phyloP scores from a whole-genome alignment of 1,140 invertebrate species.

The Euura lappo region DNA sequence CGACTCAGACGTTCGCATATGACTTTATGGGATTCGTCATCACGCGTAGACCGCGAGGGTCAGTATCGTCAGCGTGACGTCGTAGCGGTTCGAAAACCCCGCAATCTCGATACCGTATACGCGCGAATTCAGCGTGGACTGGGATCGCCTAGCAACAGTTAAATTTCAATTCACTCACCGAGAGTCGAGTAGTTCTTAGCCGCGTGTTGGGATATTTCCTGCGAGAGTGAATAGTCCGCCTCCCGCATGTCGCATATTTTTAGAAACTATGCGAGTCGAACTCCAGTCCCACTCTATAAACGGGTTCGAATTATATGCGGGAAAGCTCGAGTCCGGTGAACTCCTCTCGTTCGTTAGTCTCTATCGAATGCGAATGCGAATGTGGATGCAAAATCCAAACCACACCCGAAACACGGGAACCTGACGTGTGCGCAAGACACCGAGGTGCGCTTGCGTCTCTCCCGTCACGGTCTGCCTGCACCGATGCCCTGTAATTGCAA shows the following conservation, averaged over 20 bases:
- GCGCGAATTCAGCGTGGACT: not conserved
- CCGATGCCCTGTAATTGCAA: not conserved
- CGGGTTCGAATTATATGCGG: not conserved
- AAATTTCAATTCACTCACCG: not conserved
- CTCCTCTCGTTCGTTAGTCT: not conserved
- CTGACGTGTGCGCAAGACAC: not conserved
- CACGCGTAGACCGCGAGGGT: not conserved
- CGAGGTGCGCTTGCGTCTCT: not conserved
- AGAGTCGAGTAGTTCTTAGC: not conserved
- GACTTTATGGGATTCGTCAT: not conserved
- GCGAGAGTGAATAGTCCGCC: not conserved
- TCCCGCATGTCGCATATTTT: conserved; percentile 1
- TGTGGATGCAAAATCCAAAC: conserved; percentile 1
- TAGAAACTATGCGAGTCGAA: not conserved
- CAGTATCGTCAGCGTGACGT: not conserved
- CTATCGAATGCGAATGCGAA: conserved; percentile 1
- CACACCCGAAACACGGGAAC: conserved; percentile 2
- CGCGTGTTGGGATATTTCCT: not conserved
- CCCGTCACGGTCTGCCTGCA: not conserved
- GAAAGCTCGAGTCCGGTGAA: not conserved
- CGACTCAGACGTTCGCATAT: no score
- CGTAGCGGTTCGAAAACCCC: not conserved
- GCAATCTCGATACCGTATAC: not conserved
- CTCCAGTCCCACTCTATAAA: not conserved
- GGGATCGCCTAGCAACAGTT: not conserved